These are phyloP conservation scores for Atrichornis clamosus DNA, from an alignment of 2,113 vertebrate genomes.

Conservation along the genomic window DNA sequence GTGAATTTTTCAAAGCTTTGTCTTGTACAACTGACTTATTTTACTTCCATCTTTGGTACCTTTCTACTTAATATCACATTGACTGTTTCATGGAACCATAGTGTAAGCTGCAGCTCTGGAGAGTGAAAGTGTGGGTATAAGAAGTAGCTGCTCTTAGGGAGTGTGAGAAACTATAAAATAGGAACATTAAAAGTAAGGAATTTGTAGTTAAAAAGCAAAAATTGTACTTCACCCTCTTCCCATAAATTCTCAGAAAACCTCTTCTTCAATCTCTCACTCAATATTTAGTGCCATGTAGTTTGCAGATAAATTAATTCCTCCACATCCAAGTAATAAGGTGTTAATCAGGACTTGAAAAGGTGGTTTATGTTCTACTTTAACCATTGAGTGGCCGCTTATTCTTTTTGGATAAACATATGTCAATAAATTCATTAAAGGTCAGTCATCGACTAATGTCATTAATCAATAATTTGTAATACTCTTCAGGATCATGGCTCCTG, in stretches of 20 bases:
- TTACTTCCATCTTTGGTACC: not conserved
- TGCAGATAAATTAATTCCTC: not conserved
- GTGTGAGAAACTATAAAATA: not conserved
- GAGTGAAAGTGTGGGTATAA: not conserved
- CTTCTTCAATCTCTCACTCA: not conserved
- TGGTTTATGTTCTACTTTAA: not conserved
- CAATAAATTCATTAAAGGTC: not conserved
- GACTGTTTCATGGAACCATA: not conserved
- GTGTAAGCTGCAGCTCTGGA: not conserved
- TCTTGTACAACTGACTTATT: not conserved
- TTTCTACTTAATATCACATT: not conserved
- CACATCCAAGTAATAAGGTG: not conserved
- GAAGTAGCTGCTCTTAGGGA: not conserved
- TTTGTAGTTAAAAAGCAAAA: not conserved
- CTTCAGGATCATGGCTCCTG: not conserved
- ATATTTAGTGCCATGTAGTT: not conserved
- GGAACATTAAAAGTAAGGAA: not conserved
- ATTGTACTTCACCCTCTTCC: not conserved
- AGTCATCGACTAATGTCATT: not conserved
- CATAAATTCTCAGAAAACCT: not conserved
- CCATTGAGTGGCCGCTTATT: not conserved
- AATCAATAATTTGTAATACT: not conserved
- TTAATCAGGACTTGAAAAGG: not conserved
- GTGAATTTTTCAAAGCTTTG: constrained; percentile 35
- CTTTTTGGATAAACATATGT: not conserved